Base-by-base conservation (phyloP, 1,140 invertebrate species). In the Drosophila paulistorum region DNA sequence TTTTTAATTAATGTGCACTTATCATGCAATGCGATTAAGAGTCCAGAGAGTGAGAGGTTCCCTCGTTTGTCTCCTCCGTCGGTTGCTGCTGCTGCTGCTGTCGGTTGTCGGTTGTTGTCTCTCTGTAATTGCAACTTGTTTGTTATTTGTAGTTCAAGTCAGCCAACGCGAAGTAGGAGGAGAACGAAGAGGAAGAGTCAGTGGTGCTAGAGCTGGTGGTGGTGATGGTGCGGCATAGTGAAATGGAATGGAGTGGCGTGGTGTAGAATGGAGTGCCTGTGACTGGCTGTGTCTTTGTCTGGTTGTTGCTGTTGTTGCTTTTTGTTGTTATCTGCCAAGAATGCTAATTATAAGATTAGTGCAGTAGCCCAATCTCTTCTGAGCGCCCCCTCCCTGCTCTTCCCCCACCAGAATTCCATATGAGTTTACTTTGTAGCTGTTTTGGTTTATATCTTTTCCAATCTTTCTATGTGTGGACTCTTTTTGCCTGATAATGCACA, bases 321-420 rank as follows among this genome's bases (percentile, higher is more conserved):
- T 30, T 87, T 87, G 70, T 80, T 87, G 84, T 87, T 87, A 87
- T 87, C 83, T 87, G 83, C 77, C 83, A 87, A 86, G 83, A 89
- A 87, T 87, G 83, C 83, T 87, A 87, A 87, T 87, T 87, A 89
- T 87, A 89, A 87, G 83, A 87, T 87, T 89, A 86, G 73, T 81
- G 80, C 61, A 72, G 83, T 63, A 73, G 75, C 70, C 78, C 74
- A 55, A 77, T 71, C 77, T 81, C 70, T 77, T 66, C 65, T 39
- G 10, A 0, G 10, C 3, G 10, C 11, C 37, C 37, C 4, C 10
- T 39, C 37, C 37, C 37, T 11, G 9, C 37, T 2, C 11, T 68
- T 6, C 64, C 64, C 48, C 64, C 33, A 61, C 39, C 41, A 39
- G n/a, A n/a, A n/a, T n/a, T n/a, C 57, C 74, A 39, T 35, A 41